Evolutionary conservation across 2,888 invertebrate species (phyloP).

Genomic region (Drosophila buzzatii): DNA sequence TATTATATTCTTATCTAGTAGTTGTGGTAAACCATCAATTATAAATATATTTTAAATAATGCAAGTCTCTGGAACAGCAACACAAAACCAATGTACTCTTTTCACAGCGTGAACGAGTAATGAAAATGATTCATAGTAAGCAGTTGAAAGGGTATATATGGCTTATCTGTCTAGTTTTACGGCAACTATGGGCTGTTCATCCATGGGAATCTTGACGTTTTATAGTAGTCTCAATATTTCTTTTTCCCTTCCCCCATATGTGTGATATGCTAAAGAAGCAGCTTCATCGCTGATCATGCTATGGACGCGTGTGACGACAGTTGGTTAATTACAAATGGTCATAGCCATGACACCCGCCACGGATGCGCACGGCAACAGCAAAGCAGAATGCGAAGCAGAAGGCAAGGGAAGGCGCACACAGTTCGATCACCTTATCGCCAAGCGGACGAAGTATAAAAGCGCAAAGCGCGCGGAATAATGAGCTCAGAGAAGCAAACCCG

Average conservation of each 20-base stretch:
- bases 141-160: background rate
- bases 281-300: conserved; percentile 8
- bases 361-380: conserved; percentile 37
- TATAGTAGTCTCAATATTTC: background rate
- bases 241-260: no score
- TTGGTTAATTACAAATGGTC: conserved; percentile 37
- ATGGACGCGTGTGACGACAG: conserved; percentile 18
- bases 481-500: conserved; percentile 19
- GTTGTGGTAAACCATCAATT: no score
- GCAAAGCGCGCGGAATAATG: conserved; percentile 9
- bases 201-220: background rate
- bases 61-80: background rate
- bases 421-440: conserved; percentile 14
- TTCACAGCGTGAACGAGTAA: background rate
- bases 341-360: conserved; percentile 17
- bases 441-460: conserved; percentile 25
- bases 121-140: background rate
- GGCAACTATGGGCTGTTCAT: background rate
- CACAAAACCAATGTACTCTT: background rate
- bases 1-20: background rate
- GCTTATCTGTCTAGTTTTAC: background rate
- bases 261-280: no score
- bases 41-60: no score
- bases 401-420: background rate
- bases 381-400: no score